Percentiles rank a stretch among this genome's conserved stretches.
These are phyloP conservation scores for Nezara viridula DNA, from an alignment of 2,888 invertebrate species.

Conservation along the genomic window DNA sequence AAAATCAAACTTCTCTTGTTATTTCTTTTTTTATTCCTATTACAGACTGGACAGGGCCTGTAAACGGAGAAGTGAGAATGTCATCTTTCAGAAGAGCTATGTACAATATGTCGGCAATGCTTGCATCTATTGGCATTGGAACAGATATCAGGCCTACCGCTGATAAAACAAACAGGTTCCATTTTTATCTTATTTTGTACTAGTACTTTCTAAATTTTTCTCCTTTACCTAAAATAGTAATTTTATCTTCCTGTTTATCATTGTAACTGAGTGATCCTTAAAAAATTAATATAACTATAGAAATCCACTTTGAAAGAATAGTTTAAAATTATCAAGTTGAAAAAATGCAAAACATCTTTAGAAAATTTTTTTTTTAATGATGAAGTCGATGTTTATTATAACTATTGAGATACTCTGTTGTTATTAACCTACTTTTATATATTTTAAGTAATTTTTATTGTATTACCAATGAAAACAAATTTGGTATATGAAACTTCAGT, in stretches of 20 bases:
- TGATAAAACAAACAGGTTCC: constrained; percentile 84
- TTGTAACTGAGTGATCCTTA: not conserved
- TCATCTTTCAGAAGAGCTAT: constrained; percentile 83
- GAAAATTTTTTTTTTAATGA: too few relatives aligned
- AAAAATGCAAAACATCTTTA: too few relatives aligned
- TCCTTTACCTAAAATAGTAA: not conserved
- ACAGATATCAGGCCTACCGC: constrained; percentile 92
- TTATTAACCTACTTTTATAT: too few relatives aligned
- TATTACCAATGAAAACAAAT: not conserved
- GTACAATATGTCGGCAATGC: constrained; percentile 91
- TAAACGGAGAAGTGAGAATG: constrained; percentile 70
- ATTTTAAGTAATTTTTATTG: too few relatives aligned
- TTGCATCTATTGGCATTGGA: constrained; percentile 92
- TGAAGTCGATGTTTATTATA: too few relatives aligned
- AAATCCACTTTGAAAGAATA: not conserved
- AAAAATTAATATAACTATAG: not conserved
- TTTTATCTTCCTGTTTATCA: not conserved
- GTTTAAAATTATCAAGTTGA: too few relatives aligned
- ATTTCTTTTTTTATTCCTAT: not conserved
- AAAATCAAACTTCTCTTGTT: too few relatives aligned
- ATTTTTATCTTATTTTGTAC: constrained; percentile 73
- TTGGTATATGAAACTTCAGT: not conserved
- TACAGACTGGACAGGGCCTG: constrained; percentile 60
- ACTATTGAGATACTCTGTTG: too few relatives aligned
- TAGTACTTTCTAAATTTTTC: not conserved